Conservation (phyloP, 2,888 invertebrate species). For the Eupithecia subfuscata region DNA sequence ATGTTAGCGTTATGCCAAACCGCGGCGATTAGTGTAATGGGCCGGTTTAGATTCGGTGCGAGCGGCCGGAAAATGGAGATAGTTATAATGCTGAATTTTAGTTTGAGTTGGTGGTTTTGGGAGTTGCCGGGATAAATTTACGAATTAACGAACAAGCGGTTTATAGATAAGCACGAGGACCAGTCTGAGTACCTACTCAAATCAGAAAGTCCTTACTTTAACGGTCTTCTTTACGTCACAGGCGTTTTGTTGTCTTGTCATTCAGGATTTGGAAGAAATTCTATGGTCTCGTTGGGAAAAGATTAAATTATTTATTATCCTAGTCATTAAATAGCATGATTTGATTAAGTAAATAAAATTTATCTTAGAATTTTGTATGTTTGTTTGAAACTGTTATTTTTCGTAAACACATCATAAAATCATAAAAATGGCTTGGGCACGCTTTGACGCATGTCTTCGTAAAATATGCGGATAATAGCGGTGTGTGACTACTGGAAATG, state of each 20-base stretch:
- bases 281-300: too few relatives aligned
- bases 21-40: constrained; percentile 25
- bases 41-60: constrained; percentile 10
- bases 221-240: too few relatives aligned
- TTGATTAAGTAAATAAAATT: too few relatives aligned
- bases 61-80: constrained; percentile 27
- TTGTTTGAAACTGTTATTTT: too few relatives aligned
- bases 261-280: too few relatives aligned
- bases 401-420: too few relatives aligned
- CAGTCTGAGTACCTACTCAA: not conserved
- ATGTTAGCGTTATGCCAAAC: constrained; percentile 32
- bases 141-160: not conserved
- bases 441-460: not conserved
- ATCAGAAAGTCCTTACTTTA: not conserved
- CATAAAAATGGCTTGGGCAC: not conserved
- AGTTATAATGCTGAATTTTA: constrained; percentile 48
- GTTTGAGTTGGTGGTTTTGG: constrained; percentile 54
- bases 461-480: not conserved
- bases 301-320: too few relatives aligned
- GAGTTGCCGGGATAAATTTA: not conserved
- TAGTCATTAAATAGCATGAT: too few relatives aligned
- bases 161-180: not conserved
- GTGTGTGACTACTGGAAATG: not conserved
- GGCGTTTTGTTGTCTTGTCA: too few relatives aligned
- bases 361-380: too few relatives aligned